A percentile compares a stretch with the other conserved stretches of the same genome.
phyloP scores from a whole-genome alignment of 2,888 invertebrate species.

The Barypeithes pellucidus region DNA sequence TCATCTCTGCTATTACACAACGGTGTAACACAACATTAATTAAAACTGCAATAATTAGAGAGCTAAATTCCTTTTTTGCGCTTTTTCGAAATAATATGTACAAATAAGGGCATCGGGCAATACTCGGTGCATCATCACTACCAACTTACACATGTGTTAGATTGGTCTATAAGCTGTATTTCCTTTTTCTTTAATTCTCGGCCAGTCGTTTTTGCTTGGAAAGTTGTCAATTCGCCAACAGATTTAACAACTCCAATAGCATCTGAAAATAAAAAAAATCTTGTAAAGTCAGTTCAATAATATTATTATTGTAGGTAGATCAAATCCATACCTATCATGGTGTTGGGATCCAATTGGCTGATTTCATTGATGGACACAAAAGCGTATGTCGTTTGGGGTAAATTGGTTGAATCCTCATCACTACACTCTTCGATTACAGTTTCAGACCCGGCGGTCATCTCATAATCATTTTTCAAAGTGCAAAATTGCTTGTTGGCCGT shows the following conservation, averaged over 20 bases:
- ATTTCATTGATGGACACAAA: slow-evolving; percentile 85
- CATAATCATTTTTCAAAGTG: slow-evolving; percentile 93
- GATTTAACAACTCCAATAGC: slow-evolving; percentile 90
- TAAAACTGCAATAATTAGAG: neutral
- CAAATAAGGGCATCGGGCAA: too few species aligned
- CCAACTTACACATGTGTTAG: slow-evolving; percentile 81
- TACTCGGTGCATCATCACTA: too few species aligned
- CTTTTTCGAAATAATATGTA: too few species aligned
- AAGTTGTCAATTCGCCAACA: slow-evolving; percentile 79
- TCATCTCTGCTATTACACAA: too few species aligned
- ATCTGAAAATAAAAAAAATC: slow-evolving; percentile 74
- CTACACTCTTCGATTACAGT: slow-evolving; percentile 66
- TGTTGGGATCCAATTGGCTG: slow-evolving; percentile 78
- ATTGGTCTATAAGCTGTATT: slow-evolving; percentile 87
- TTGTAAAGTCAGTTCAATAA: too few species aligned
- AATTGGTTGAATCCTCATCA: slow-evolving; percentile 70
- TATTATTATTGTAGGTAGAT: too few species aligned
- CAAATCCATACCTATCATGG: slow-evolving; percentile 75
- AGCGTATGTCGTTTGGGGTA: slow-evolving; percentile 86
- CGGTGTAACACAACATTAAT: too few species aligned
- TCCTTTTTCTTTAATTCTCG: slow-evolving; percentile 93
- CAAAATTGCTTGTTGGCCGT: slow-evolving; percentile 94
- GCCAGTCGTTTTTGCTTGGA: slow-evolving; percentile 83
- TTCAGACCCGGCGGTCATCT: slow-evolving; percentile 90
- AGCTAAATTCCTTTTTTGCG: too few species aligned